A percentile compares a stretch with the other conserved stretches of the same genome.
Evolutionary conservation across 2,797 vertebrate species (phyloP).

Genomic region (Perdix hodgsoniae): DNA sequence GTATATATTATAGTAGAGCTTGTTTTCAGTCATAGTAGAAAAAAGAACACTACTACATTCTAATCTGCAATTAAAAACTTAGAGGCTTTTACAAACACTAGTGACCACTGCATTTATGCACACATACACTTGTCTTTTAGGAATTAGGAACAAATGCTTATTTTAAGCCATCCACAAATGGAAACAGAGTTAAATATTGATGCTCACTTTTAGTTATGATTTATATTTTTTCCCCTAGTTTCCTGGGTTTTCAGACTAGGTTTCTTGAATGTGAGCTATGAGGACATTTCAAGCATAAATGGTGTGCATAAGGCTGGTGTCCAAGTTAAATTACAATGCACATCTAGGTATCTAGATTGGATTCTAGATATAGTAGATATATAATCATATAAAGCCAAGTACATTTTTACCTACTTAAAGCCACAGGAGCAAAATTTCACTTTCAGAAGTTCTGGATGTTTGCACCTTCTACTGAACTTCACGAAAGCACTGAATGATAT

Average conservation of each 20-base stretch:
- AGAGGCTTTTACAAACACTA: neutral
- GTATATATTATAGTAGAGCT: neutral
- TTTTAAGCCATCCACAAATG: neutral
- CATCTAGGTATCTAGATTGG: neutral
- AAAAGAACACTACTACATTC: neutral
- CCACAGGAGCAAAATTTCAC: neutral
- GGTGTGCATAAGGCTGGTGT: neutral
- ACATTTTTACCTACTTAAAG: neutral
- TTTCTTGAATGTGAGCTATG: neutral
- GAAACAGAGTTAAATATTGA: neutral
- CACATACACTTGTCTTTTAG: accelerated
- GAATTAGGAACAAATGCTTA: neutral
- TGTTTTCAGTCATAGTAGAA: neutral
- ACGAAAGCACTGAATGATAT: neutral
- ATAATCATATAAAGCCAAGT: neutral
- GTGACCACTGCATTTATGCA: neutral
- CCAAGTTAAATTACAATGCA: neutral
- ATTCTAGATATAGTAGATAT: too few relatives aligned
- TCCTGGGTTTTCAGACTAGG: neutral
- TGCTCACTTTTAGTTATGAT: neutral
- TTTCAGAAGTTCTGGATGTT: neutral
- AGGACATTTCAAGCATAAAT: neutral
- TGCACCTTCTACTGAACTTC: neutral
- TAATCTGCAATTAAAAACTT: neutral
- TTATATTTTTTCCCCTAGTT: neutral